A percentile compares a stretch with the other conserved stretches of the same genome.
These are phyloP conservation scores for Callosobruchus maculatus DNA, from an alignment of 2,888 invertebrate genomes.

Conservation along the genomic window DNA sequence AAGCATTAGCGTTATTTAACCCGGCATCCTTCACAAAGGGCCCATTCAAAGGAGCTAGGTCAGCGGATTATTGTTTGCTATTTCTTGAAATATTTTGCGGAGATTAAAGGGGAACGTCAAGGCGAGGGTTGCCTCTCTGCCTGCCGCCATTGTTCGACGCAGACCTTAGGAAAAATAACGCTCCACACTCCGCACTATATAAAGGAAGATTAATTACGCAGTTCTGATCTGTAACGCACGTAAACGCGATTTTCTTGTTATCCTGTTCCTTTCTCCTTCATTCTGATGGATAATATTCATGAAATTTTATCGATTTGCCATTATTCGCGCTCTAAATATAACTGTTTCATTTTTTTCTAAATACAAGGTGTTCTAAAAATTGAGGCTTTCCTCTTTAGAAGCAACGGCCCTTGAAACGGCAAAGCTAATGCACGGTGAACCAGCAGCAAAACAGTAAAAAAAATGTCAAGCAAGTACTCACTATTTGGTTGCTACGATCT, in stretches of 20 bases:
- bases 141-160: neutral
- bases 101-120: conserved; percentile 4
- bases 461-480: too few species aligned
- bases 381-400: too few species aligned
- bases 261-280: neutral
- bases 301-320: neutral
- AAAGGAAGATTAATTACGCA: neutral
- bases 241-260: neutral
- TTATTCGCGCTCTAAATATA: too few species aligned
- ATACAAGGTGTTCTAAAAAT: too few species aligned
- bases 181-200: neutral
- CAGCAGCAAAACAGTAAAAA: too few species aligned
- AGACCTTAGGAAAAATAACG: neutral
- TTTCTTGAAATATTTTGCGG: conserved; percentile 13
- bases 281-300: neutral
- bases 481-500: too few species aligned
- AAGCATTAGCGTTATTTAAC: neutral
- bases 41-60: conserved; percentile 9
- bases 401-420: too few species aligned
- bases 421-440: too few species aligned
- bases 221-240: neutral
- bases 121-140: neutral
- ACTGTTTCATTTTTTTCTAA: too few species aligned
- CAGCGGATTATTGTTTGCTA: conserved; percentile 13
- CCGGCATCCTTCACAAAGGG: conserved; percentile 5